Percentiles rank a stretch among this genome's conserved stretches.
Conservation (phyloP, 2,797 vertebrate species). For the Corythornis leucogaster region DNA sequence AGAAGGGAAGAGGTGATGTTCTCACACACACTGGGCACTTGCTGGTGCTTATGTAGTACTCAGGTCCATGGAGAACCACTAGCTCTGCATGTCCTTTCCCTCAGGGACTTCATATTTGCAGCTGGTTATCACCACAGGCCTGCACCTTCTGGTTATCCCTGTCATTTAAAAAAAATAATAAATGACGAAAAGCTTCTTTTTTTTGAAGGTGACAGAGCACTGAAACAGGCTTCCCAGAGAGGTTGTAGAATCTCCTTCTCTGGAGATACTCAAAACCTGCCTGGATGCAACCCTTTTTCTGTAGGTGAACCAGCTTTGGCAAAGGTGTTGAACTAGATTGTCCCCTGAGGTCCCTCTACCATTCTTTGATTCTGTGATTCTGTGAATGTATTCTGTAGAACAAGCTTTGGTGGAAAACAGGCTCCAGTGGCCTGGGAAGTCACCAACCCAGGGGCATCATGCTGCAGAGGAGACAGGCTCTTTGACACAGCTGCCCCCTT, state of each 20-base stretch:
- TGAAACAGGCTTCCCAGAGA: too few relatives aligned
- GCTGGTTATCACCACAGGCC: too few relatives aligned
- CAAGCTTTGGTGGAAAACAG: rapidly evolving
- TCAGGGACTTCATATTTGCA: not conserved
- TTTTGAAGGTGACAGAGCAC: too few relatives aligned
- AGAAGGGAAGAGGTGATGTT: not conserved
- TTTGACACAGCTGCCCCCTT: not conserved
- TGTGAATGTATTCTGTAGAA: not conserved
- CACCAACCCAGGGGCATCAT: not conserved
- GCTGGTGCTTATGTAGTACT: rapidly evolving
- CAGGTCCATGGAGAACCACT: not conserved
- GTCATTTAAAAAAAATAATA: not conserved
- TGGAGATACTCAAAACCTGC: too few relatives aligned
- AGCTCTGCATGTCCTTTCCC: not conserved
- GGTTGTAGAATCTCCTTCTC: too few relatives aligned
- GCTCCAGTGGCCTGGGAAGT: too few relatives aligned
- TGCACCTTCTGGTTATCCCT: not conserved
- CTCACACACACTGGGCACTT: rapidly evolving
- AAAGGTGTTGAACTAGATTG: too few relatives aligned
- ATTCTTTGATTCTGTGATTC: too few relatives aligned
- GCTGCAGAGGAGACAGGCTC: not conserved
- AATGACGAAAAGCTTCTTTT: too few relatives aligned
- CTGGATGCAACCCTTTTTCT: too few relatives aligned
- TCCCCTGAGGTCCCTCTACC: too few relatives aligned
- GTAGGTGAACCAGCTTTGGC: too few relatives aligned